Evolutionary conservation across 2,888 invertebrate species (phyloP).

Genomic region (Caenorhabditis japonica): DNA sequence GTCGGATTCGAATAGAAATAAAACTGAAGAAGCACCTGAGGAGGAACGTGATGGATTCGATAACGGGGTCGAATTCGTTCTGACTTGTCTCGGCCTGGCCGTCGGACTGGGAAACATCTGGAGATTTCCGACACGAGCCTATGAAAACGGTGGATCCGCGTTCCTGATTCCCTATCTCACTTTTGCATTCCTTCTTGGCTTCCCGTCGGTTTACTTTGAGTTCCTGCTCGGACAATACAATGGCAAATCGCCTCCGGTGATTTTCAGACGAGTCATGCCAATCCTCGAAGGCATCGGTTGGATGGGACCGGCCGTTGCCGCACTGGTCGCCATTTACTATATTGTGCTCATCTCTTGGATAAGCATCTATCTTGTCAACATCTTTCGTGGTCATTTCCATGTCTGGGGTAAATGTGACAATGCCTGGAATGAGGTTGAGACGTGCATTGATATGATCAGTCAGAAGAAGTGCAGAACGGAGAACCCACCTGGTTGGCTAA

Average conservation of each 20-base stretch:
- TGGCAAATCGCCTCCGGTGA: constrained; percentile 19
- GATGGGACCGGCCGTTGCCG: constrained; percentile 91
- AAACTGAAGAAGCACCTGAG: too few relatives aligned
- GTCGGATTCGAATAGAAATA: too few relatives aligned
- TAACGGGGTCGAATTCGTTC: constrained; percentile 66
- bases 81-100: constrained; percentile 70
- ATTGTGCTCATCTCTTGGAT: constrained; percentile 72
- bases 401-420: constrained; percentile 55
- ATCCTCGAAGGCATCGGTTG: constrained; percentile 18
- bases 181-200: constrained; percentile 76
- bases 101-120: constrained; percentile 74
- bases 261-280: constrained; percentile 27
- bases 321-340: constrained; percentile 79
- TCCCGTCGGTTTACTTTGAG: constrained; percentile 77
- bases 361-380: constrained; percentile 61
- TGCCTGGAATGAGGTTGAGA: constrained; percentile 35
- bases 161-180: constrained; percentile 78
- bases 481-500: constrained; percentile 16
- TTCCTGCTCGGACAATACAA: constrained; percentile 74
- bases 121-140: constrained; percentile 61
- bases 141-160: constrained; percentile 72
- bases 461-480: constrained; percentile 17
- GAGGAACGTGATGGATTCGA: constrained; percentile 40
- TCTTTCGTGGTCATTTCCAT: constrained; percentile 39
- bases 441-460: constrained; percentile 29